Conservation (phyloP, 1,140 invertebrate genomes). For the Drosophila baimaii region DNA sequence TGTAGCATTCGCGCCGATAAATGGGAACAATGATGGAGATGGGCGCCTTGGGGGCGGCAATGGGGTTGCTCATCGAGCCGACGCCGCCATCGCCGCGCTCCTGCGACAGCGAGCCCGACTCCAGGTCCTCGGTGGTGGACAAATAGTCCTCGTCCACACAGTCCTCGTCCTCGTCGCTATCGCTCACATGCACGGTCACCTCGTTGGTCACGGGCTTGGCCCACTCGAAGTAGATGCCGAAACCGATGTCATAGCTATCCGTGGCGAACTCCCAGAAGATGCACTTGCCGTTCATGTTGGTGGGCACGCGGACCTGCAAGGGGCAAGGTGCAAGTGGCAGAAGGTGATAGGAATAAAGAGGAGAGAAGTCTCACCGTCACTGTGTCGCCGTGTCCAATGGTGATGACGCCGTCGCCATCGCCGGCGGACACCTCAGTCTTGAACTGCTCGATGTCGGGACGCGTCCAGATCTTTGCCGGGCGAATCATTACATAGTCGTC, state of each 20-base stretch:
- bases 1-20: constrained; percentile 97
- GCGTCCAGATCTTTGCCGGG: constrained; percentile 97
- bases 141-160: constrained; percentile 86
- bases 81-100: constrained; percentile 58
- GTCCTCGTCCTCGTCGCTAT: constrained; percentile 90
- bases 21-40: constrained; percentile 94
- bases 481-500: constrained; percentile 86
- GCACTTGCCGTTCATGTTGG: constrained; percentile 96
- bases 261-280: constrained; percentile 99
- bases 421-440: constrained; percentile 96
- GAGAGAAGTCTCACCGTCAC: constrained; percentile 88
- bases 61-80: constrained; percentile 38
- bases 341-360: neutral
- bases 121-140: constrained; percentile 84
- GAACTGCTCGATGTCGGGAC: constrained; percentile 95
- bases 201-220: constrained; percentile 93
- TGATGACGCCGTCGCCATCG: constrained; percentile 94
- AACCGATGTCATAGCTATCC: constrained; percentile 99
- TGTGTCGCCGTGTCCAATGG: constrained; percentile 97
- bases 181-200: constrained; percentile 94
- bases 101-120: constrained; percentile 74
- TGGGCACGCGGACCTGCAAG: constrained; percentile 94
- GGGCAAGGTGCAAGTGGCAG: neutral
- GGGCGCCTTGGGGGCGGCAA: constrained; percentile 85
- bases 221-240: constrained; percentile 99